Evolutionary conservation across 2,797 vertebrate species (phyloP).

Genomic region (Sebastes trivittatus): DNA sequence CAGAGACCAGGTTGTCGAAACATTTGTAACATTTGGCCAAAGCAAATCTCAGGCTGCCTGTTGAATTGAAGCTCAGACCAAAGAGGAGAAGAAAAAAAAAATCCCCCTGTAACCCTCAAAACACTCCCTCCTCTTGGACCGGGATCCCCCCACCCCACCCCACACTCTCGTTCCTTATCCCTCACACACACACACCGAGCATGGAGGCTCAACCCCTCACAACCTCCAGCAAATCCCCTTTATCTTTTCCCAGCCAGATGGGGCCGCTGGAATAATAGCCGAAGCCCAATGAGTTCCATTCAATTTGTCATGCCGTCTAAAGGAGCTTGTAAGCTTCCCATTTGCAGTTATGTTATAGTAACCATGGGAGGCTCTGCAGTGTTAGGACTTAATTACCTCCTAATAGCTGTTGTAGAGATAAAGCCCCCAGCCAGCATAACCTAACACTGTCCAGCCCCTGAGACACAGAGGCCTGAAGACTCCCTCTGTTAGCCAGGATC

Average conservation of each 20-base stretch:
- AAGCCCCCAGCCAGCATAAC: slow-evolving; percentile 75
- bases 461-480: slow-evolving; percentile 68
- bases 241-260: slow-evolving; percentile 88
- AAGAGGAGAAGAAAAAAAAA: slow-evolving; percentile 61
- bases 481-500: slow-evolving; percentile 55
- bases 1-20: slow-evolving; percentile 89
- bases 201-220: slow-evolving; percentile 80
- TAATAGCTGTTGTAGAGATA: slow-evolving; percentile 89
- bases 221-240: slow-evolving; percentile 86
- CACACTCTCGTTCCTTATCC: slow-evolving; percentile 59
- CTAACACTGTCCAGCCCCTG: slow-evolving; percentile 56
- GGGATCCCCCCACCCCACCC: slow-evolving; percentile 17
- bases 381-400: slow-evolving; percentile 95
- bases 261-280: slow-evolving; percentile 86
- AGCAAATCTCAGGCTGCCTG: slow-evolving; percentile 84
- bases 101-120: slow-evolving; percentile 73
- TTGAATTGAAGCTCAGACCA: slow-evolving; percentile 81
- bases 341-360: slow-evolving; percentile 88
- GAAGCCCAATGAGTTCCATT: slow-evolving; percentile 88
- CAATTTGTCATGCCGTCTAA: slow-evolving; percentile 92
- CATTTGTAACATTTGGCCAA: slow-evolving; percentile 90
- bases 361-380: slow-evolving; percentile 87
- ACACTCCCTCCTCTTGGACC: slow-evolving; percentile 59
- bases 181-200: slow-evolving; percentile 61
- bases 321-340: slow-evolving; percentile 87